phyloP scores from a whole-genome alignment of 2,797 vertebrate genomes.

The Enteromius afrohamiltoni region DNA sequence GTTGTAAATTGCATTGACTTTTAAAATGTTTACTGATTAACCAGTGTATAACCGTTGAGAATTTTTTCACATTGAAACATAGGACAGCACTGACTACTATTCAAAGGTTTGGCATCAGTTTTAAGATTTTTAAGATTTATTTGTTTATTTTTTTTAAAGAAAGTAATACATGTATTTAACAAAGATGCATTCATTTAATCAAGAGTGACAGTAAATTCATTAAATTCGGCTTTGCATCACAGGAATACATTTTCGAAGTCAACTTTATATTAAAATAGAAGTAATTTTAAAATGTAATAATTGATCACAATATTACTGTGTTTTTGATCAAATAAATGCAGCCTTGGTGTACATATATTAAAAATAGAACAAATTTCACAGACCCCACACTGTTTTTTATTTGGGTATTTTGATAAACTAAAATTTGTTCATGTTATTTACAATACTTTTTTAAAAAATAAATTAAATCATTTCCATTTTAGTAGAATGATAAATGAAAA shows the following conservation, averaged over 20 bases:
- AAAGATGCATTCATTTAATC: neutral
- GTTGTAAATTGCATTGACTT: conserved; percentile 17
- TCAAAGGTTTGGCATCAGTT: neutral
- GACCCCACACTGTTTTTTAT: neutral
- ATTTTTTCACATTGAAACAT: neutral
- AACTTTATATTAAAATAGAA: neutral
- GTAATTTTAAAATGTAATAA: neutral
- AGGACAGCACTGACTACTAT: neutral
- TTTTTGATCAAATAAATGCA: conserved; percentile 4
- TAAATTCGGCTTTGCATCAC: neutral
- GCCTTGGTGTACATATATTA: neutral
- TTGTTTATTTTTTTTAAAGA: neutral
- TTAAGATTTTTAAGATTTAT: too few species aligned
- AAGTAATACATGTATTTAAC: neutral
- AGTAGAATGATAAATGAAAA: neutral
- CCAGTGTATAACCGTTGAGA: neutral
- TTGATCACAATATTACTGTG: neutral
- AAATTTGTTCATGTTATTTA: neutral
- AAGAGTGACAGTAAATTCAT: neutral
- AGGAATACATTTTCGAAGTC: neutral
- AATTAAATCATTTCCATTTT: neutral
- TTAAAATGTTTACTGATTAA: conserved; percentile 7
- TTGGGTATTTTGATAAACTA: neutral
- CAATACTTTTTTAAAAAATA: too few species aligned
- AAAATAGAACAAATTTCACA: neutral